A percentile compares a stretch with the other conserved stretches of the same genome.
Conservation (phyloP, 2,888 invertebrate genomes). For the Cataglyphis albicans region DNA sequence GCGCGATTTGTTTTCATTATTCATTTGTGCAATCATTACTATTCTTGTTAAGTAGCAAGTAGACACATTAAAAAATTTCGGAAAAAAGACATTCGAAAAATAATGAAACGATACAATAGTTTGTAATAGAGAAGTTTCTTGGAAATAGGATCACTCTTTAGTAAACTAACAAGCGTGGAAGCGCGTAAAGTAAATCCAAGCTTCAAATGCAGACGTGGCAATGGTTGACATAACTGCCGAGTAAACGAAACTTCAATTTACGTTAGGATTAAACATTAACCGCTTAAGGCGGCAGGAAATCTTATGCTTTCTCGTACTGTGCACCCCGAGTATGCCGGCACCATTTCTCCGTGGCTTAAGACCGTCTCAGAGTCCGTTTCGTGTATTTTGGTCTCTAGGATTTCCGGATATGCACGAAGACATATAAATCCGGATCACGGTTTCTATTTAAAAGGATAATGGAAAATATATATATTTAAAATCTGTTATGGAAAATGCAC, state of each 20-base stretch:
- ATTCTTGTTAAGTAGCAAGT: background rate
- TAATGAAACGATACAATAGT: background rate
- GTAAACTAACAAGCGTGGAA: conserved; percentile 41
- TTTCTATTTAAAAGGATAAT: background rate
- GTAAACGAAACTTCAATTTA: conserved; percentile 57
- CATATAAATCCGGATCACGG: conserved; percentile 32
- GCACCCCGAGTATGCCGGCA: conserved; percentile 23
- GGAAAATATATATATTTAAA: background rate
- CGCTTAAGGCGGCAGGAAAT: conserved; percentile 53
- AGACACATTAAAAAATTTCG: background rate
- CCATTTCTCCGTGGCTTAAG: conserved; percentile 48
- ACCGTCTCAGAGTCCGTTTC: conserved; percentile 28
- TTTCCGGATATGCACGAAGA: conserved; percentile 27
- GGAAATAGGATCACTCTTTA: conserved; percentile 32
- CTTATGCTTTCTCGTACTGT: conserved; percentile 50
- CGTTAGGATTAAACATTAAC: conserved; percentile 57
- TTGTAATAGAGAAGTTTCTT: conserved; percentile 16
- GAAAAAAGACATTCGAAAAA: background rate
- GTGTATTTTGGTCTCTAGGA: conserved; percentile 38
- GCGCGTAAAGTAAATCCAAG: conserved; percentile 40
- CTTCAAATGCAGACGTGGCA: conserved; percentile 44
- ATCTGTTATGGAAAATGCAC: background rate
- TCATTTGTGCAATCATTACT: background rate
- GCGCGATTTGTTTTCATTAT: background rate
- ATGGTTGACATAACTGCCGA: conserved; percentile 54